Evolutionary conservation across 2,888 invertebrate genomes (phyloP).

Genomic region (Keiferia lycopersicella): DNA sequence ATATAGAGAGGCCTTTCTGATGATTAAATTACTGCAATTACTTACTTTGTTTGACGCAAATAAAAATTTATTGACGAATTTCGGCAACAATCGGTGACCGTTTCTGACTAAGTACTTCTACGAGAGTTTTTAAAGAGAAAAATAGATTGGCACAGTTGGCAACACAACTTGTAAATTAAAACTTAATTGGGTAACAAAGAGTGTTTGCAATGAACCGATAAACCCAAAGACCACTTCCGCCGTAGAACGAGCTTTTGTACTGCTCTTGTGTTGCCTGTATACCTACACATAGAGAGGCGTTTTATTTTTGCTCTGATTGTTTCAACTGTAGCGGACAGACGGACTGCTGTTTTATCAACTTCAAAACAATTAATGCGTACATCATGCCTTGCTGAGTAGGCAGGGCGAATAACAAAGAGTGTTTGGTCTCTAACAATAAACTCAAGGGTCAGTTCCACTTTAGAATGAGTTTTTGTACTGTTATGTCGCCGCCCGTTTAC

Average conservation of each 20-base stretch:
- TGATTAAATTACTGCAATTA: too few species aligned
- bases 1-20: too few species aligned
- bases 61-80: too few species aligned
- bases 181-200: conserved; percentile 63
- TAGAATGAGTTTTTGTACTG: too few species aligned
- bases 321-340: background rate
- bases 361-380: too few species aligned
- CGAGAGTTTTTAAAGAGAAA: too few species aligned
- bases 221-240: conserved; percentile 48
- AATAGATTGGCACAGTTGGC: background rate
- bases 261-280: conserved; percentile 39
- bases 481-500: background rate
- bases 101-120: conserved; percentile 5
- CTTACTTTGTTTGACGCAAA: too few species aligned
- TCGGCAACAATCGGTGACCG: too few species aligned
- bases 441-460: too few species aligned
- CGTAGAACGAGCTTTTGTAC: conserved; percentile 45
- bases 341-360: background rate
- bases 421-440: too few species aligned
- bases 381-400: too few species aligned
- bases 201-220: conserved; percentile 56
- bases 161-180: conserved; percentile 50
- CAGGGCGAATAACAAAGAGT: too few species aligned
- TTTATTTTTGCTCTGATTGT: conserved; percentile 40
- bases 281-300: conserved; percentile 30